phyloP scores from a whole-genome alignment of 2,888 invertebrate genomes.

The Melinopterus prodromus region DNA sequence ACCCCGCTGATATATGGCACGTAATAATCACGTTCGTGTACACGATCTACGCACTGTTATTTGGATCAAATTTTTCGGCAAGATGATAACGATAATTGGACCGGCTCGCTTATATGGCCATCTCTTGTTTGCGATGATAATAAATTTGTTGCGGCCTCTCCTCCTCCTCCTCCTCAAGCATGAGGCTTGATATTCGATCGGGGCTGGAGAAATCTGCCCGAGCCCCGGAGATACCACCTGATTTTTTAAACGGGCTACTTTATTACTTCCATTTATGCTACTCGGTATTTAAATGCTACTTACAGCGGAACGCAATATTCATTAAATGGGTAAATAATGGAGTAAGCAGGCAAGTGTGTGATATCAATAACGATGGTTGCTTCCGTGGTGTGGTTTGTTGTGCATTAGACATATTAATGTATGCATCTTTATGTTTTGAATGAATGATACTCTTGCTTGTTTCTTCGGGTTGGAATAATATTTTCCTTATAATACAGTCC shows the following conservation, averaged over 20 bases:
- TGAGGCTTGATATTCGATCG: neutral
- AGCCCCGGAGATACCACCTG: conserved; percentile 1
- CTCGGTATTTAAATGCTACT: neutral
- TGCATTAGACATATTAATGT: neutral
- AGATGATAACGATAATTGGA: conserved; percentile 29
- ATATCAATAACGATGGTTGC: neutral
- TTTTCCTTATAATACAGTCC: too few relatives aligned
- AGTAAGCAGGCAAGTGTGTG: neutral
- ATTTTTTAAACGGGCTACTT: neutral
- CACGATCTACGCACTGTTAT: conserved; percentile 29
- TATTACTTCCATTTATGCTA: neutral
- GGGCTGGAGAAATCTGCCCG: neutral
- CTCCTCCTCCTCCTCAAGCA: neutral
- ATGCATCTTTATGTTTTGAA: neutral
- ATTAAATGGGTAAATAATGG: neutral
- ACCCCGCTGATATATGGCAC: conserved; percentile 39
- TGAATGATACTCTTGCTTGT: too few relatives aligned
- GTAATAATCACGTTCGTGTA: conserved; percentile 39
- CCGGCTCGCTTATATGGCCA: conserved; percentile 32
- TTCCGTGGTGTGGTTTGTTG: neutral
- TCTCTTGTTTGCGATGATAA: conserved; percentile 8
- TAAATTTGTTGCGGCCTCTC: neutral
- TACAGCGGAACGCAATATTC: neutral
- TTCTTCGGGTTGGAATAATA: too few relatives aligned
- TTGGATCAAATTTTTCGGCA: conserved; percentile 34